Evolutionary conservation across 1,140 invertebrate species (phyloP).

Genomic region (Euwallacea similis): DNA sequence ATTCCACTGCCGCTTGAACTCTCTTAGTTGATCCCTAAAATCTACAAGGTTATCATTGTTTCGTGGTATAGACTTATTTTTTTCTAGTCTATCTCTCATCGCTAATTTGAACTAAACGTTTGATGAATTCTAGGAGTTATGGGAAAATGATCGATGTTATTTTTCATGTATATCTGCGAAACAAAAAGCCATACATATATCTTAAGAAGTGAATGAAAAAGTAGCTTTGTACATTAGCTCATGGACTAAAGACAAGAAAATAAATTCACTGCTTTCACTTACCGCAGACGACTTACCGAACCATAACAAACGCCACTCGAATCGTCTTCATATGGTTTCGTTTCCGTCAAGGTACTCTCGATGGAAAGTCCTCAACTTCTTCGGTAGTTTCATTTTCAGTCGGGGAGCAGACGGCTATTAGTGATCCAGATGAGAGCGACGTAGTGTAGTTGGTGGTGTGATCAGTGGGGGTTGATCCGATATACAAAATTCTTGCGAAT

Average conservation of each 20-base stretch:
- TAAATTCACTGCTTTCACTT: conserved; percentile 33
- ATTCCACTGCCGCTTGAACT: too few relatives aligned
- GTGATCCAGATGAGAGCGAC: background rate
- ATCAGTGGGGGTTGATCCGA: background rate
- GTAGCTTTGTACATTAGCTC: background rate
- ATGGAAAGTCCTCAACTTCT: conserved; percentile 35
- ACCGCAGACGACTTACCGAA: conserved; percentile 8
- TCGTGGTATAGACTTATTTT: too few relatives aligned
- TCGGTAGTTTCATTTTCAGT: conserved; percentile 22
- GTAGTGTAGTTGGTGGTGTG: background rate
- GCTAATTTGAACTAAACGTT: too few relatives aligned
- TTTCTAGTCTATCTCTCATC: too few relatives aligned
- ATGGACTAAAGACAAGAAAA: background rate
- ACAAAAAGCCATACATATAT: background rate
- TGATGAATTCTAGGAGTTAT: background rate
- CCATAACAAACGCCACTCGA: conserved; percentile 33
- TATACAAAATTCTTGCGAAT: too few relatives aligned
- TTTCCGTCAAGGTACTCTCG: conserved; percentile 11
- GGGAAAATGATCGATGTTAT: background rate
- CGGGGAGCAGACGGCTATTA: background rate
- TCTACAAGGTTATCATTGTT: too few relatives aligned
- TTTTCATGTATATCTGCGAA: background rate
- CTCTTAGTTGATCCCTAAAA: too few relatives aligned
- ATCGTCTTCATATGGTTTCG: conserved; percentile 34
- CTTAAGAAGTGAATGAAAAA: background rate